Evolutionary conservation across 2,113 vertebrate genomes (phyloP), one percentile per base, ranked within the genome.

Genomic region (Sinocyclocheilus grahami): DNA sequence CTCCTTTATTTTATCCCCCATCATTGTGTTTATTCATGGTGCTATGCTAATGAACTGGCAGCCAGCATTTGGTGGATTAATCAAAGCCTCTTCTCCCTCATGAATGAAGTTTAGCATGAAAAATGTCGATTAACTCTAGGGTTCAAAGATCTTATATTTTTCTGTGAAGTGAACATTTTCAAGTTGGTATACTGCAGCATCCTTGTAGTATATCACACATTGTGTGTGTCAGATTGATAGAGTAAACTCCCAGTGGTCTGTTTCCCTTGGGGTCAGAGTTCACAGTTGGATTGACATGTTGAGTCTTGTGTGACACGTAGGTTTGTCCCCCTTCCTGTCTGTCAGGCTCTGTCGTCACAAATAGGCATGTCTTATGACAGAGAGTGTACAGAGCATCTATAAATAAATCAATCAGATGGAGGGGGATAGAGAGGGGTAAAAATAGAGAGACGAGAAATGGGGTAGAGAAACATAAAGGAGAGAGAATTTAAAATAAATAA

Each of bases 321-420:
- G 53, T 76, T 39, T 76, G 30, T 85, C 67, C 63, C 87, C 78
- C 65, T 69, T 88, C 55, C 78, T 74, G 48, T 86, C 88, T 77
- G 30, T 78, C 63, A 82, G 53, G 69, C 30, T 69, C 53, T 79
- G 83, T 83, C 77, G 53, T 89, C 88, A 84, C 30, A 82, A 85
- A 89, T 83, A 85, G 82, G 58, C 85, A 60, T 86, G 88, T 88
- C 89, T 89, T 89, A 88, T 87, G 89, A 90, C 87, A 82, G 72
- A 9, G 48, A 46, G 79, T 63, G 80, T 87, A 71, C 84, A 71
- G 77, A 18, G 65, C 37, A 63, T 80, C 88, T 88, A 87, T 88
- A 89, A 89, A 87, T 90, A 88, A 89, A 82, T 82, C 55, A 60
- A 76, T 84, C 24, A 81, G 55, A 53, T 18, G 78, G 76, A 71